Base-by-base conservation (phyloP, 2,113 vertebrate genomes). In the Sminthopsis crassicaudata region DNA sequence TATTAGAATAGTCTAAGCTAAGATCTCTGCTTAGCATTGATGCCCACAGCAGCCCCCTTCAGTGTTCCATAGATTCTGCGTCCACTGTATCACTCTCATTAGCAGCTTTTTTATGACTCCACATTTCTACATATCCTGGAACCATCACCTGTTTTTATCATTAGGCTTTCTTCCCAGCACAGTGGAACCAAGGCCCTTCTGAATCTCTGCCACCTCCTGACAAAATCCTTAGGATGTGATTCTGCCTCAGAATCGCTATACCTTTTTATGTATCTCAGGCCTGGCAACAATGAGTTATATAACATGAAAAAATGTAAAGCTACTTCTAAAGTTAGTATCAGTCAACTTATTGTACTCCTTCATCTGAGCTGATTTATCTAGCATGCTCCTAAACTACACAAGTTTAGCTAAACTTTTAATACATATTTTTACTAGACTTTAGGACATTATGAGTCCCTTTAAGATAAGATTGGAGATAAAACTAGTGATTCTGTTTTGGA, bases 361-460 rank as follows among this genome's bases (percentile, higher is more conserved):
- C 46, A 92, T 24, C 42, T 76, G 52, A 54, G 23, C 36, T 26
- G 0, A 46, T 67, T 11, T 8, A 8, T 12, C 27, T 26, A 6
- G 46, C 1, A 1, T 53, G 27, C 24, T 3, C n/a, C 90, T 57
- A 89, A 23, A 42, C 7, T 76, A 16, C 7, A 88, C 42, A 90
- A 1, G 67, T 52, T 27, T 11, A 52, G 16, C 24, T 84, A 84
- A 84, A 42, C n/a, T 84, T 67, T 60, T 92, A 48, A 57, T 54
- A 25, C 84, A 14, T 76, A 26, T 42, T 93, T 88, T 91, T 22
- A 53, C 36, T 36, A 51, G 46, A 90, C 53, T 94, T 92, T 52
- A 30, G 5, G 36, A 53, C 53, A 12, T 89, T 48, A 91, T 53
- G 36, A 50, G 16, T 90, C 91, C 50, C 96, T 94, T 95, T 42